Evolutionary conservation across 2,113 vertebrate species (phyloP), one percentile per base, ranked within the genome.

Genomic region (Mormyrus lacerda): DNA sequence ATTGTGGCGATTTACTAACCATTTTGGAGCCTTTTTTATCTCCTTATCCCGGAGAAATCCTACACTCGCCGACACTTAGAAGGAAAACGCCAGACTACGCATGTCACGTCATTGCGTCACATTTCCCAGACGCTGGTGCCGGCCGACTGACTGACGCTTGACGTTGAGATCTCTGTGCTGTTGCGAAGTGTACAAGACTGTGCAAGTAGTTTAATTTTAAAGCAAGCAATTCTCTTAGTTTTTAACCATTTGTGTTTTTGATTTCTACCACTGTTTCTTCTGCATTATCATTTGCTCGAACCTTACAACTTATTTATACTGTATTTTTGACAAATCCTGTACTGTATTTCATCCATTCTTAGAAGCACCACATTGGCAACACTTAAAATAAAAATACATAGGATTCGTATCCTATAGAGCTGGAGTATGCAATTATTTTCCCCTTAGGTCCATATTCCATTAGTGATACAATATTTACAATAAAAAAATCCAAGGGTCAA

Each of bases 11-110:
- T 93, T 92, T 95, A 98, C 98, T 93, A 93, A 98, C 97, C 97
- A 99, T 99, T 94, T 95, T 96, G 95, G 92, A 92, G 94, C 95
- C 93, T 94, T 96, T 94, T 94, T 93, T 92, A 94, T 94, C 96
- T 94, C 94, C 96, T 90, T 94, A 94, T 89, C 87, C 94, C 95
- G 92, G 95, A 96, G 97, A 79, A 94, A 95, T 94, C 95, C 10
- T 27, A 69, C 9, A 13, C 90, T 93, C 92, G 94, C 93, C 96
- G 95, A 94, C 17, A 95, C 93, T 94, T 94, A 95, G 91, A 95
- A 95, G 98, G 97, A 97, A 93, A 97, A 96, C 94, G 61, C 0
- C 0, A 0, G 0, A 0, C 0, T 91, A 96, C 97, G 97, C 97
- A 97, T 96, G 96, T 96, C 90, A 96, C 24, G 90, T 50, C 89